Evolutionary conservation across 2,888 invertebrate genomes (phyloP), one percentile per base, ranked within the genome.

Genomic region (Diadromus collaris): DNA sequence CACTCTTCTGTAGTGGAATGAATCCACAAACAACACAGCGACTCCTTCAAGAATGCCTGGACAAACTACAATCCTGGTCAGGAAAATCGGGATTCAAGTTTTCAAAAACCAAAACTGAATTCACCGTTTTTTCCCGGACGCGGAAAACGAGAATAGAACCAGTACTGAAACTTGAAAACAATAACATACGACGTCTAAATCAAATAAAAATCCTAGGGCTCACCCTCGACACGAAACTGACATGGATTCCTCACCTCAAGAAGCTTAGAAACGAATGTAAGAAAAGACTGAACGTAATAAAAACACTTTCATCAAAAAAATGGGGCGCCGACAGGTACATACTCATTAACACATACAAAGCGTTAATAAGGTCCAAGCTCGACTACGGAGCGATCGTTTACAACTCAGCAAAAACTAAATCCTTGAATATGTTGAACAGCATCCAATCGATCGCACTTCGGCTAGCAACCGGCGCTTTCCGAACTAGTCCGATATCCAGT

Each of bases 221-320:
- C 3, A 38, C 13, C 16, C 71, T 63, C 7, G 71, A 65, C 16
- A n/a, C 19, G 13, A 58, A 64, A 80, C 63, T 63, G 19, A 81
- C 56, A 21, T 76, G 73, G 67, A 75, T 54, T 41, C 19, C 41
- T 4, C 72, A 77, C 44, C 54, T 77, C 24, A 27, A 48, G 9
- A 58, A 74, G n/a, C 32, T 74, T 6, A 76, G 70, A 70, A 64
- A 27, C 0, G 68, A 77, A n/a, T 81, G 79, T 29, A 21, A 68
- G 9, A 75, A 69, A n/a, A 60, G 74, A 69, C 13, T 81, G 3
- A 82, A 82, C 29, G 44, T 83, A 38, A 48, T 81, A 4, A 81
- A 82, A 78, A 21, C 27, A 7, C 51, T 82, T 3, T 48, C 74
- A 7, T 76, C 72, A n/a, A 75, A 24, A 16, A 51, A 73, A 9